Percentiles rank a stretch among this genome's conserved stretches.
Evolutionary conservation across 1,140 invertebrate species (phyloP).

Genomic region (Ceratoteleas bidentatus): DNA sequence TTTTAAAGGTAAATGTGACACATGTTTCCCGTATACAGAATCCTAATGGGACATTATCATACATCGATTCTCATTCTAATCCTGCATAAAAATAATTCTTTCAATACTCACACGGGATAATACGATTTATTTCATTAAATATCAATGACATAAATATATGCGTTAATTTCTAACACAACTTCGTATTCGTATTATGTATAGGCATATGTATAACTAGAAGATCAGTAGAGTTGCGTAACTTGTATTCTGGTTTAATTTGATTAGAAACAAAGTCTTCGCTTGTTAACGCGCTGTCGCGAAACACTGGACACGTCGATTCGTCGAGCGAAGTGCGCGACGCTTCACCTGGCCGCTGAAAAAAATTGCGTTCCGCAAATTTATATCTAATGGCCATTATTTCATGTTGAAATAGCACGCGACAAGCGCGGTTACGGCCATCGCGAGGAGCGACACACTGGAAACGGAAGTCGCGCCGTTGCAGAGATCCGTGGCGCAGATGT

Average conservation of each 20-base stretch:
- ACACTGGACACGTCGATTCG: background rate
- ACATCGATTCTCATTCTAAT: too few species aligned
- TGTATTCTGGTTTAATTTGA: background rate
- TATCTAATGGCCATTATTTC: slow-evolving; percentile 35
- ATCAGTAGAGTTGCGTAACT: background rate
- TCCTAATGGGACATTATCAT: too few species aligned
- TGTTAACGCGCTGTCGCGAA: background rate
- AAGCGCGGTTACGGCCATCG: slow-evolving; percentile 41
- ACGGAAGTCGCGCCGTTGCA: slow-evolving; percentile 82
- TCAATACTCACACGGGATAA: slow-evolving; percentile 10
- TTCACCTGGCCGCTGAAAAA: background rate
- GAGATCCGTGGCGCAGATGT: slow-evolving; percentile 81
- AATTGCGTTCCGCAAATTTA: slow-evolving; percentile 1
- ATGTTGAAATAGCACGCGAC: slow-evolving; percentile 49
- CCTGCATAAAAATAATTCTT: slow-evolving; percentile 10
- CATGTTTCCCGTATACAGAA: too few species aligned
- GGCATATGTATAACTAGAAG: background rate
- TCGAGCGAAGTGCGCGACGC: background rate
- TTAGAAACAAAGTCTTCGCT: slow-evolving; percentile 2
- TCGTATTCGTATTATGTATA: background rate
- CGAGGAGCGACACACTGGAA: slow-evolving; percentile 61
- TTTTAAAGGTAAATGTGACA: too few species aligned
- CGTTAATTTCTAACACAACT: slow-evolving; percentile 9
- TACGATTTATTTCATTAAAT: slow-evolving; percentile 27
- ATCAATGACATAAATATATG: slow-evolving; percentile 18